phyloP scores from a whole-genome alignment of 2,797 vertebrate genomes.

The Lutjanus campechanus region DNA sequence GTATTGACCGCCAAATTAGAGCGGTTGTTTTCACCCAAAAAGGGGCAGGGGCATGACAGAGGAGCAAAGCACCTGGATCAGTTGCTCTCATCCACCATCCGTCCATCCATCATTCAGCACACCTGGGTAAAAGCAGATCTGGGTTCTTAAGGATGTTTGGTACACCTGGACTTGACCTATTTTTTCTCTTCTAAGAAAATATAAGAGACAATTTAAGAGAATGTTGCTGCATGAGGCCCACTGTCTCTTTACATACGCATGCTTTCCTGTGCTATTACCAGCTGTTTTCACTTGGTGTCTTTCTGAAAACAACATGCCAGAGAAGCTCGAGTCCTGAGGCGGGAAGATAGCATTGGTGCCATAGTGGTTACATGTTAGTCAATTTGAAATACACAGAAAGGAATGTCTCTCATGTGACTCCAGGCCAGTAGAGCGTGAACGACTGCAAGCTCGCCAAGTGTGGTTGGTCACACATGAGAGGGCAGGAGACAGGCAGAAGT shows the following conservation, averaged over 20 bases:
- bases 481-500: slow-evolving; percentile 73
- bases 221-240: no score
- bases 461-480: slow-evolving; percentile 74
- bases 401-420: slow-evolving; percentile 78
- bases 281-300: slow-evolving; percentile 58
- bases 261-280: slow-evolving; percentile 39
- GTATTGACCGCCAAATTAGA: no score
- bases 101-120: no score
- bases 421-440: slow-evolving; percentile 67
- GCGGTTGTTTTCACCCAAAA: no score
- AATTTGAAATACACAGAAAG: slow-evolving; percentile 81
- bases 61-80: no score
- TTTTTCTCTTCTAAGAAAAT: no score
- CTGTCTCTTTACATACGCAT: slow-evolving; percentile 31
- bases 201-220: no score
- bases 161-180: no score
- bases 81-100: no score
- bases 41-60: no score
- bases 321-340: slow-evolving; percentile 61
- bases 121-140: no score
- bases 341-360: slow-evolving; percentile 72
- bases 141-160: no score
- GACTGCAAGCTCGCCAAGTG: slow-evolving; percentile 60
- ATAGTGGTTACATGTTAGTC: slow-evolving; percentile 72
- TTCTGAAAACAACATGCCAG: slow-evolving; percentile 46